Evolutionary conservation across 2,888 invertebrate species (phyloP).

Genomic region (Drosophila mimica): DNA sequence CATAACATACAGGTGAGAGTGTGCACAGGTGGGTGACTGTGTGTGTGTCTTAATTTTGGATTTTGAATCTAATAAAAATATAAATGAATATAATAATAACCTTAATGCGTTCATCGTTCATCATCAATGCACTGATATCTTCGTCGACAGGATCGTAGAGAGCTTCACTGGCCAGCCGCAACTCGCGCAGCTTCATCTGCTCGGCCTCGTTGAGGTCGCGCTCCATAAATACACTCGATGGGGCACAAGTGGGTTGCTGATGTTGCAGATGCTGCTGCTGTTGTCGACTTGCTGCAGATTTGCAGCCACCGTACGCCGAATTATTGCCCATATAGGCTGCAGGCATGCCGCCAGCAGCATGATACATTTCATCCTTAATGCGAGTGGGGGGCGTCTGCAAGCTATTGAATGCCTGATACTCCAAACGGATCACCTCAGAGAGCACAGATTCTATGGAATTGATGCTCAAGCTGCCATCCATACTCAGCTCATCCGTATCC

Average conservation of each 20-base stretch:
- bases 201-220: conserved; percentile 91
- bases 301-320: conserved; percentile 49
- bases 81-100: conserved; percentile 83
- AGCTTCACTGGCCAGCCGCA: conserved; percentile 94
- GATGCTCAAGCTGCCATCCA: conserved; percentile 68
- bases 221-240: conserved; percentile 72
- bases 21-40: conserved; percentile 15
- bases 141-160: conserved; percentile 93
- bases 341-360: conserved; percentile 50
- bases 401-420: conserved; percentile 88
- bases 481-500: conserved; percentile 60
- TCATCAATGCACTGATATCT: conserved; percentile 90
- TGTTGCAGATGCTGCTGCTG: conserved; percentile 41
- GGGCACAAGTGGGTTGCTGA: conserved; percentile 71
- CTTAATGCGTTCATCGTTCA: conserved; percentile 87
- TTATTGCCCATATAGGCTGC: conserved; percentile 24
- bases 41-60: conserved; percentile 37
- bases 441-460: conserved; percentile 92
- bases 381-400: conserved; percentile 65
- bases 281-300: conserved; percentile 19
- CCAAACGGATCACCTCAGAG: conserved; percentile 93
- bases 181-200: conserved; percentile 92
- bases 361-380: conserved; percentile 75
- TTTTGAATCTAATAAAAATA: conserved; percentile 17
- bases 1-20: not conserved